Percentiles rank a stretch among this genome's conserved stretches.
These are phyloP conservation scores for Calliopum simillimum DNA, from an alignment of 2,888 invertebrate species.

Conservation along the genomic window DNA sequence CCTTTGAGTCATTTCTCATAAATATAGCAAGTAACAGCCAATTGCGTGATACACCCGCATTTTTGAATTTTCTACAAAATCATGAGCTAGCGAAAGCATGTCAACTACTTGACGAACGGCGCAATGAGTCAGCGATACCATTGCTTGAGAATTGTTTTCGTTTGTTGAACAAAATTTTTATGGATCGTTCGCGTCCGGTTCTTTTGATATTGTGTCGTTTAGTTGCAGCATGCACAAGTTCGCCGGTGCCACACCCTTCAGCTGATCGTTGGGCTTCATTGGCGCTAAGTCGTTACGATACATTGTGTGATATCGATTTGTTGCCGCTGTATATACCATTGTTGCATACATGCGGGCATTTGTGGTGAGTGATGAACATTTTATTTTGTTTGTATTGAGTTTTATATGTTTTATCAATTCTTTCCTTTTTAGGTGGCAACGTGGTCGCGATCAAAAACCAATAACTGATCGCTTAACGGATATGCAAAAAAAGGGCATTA, in stretches of 20 bases:
- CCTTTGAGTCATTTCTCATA: conserved; percentile 74
- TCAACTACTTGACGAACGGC: conserved; percentile 71
- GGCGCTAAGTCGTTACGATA: conserved; percentile 78
- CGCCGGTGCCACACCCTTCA: conserved; percentile 71
- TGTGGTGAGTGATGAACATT: conserved; percentile 69
- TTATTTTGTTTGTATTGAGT: conserved; percentile 9
- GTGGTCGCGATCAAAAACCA: conserved; percentile 73
- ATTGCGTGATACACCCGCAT: conserved; percentile 71
- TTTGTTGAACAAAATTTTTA: conserved; percentile 73
- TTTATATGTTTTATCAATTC: conserved; percentile 17
- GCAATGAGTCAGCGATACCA: conserved; percentile 73
- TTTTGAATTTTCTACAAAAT: conserved; percentile 75
- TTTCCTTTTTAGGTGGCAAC: conserved; percentile 70
- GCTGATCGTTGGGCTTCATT: conserved; percentile 78
- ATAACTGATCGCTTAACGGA: conserved; percentile 73
- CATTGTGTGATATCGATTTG: conserved; percentile 78
- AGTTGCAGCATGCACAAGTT: conserved; percentile 70
- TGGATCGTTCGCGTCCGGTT: conserved; percentile 77
- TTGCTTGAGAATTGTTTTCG: conserved; percentile 77
- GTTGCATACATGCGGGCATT: conserved; percentile 75
- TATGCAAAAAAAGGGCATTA: conserved; percentile 76
- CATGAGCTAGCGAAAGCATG: conserved; percentile 74
- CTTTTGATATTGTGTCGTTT: conserved; percentile 76
- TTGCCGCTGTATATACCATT: conserved; percentile 77
- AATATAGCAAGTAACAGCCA: conserved; percentile 71